Base-by-base conservation (phyloP, 2,797 vertebrate species). In the Clamator glandarius region DNA sequence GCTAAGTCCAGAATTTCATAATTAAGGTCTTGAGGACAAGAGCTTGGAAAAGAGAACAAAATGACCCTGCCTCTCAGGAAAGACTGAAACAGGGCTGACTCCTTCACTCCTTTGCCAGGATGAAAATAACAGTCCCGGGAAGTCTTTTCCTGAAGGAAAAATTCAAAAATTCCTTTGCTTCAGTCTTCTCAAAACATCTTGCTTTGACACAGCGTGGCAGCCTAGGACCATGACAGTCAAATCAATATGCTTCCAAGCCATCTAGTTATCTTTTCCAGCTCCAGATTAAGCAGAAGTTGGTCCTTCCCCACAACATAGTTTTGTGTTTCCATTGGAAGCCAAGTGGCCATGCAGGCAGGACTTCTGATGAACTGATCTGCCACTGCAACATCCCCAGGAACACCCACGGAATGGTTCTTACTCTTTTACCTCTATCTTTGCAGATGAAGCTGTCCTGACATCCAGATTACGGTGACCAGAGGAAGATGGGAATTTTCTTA, bases 201-300 rank as follows among this genome's bases (percentile, higher is more conserved):
- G 59, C 70, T 92, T 87, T 92, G 95, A 94, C 94, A 61, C 0
- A 4, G 90, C 90, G 63, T 12, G 9, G 29, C 85, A 91, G 88
- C 91, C 94, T 66, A 26, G 74, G 91, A 93, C 73, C 80, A 63
- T 0, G 28, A 11, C 77, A 92, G 91, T 92, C 94, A 93, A 16
- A 93, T 95, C 94, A 95, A 95, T 94, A 64, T 93, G 54, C 89
- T 93, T 83, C 91, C 82, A 51, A 72, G 61, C 50, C 82, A 42
- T 92, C 82, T 74, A 18, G 90, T 84, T 80, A 87, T 90, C 95
- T 91, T 91, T 87, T 58, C 88, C 83, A 87, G 91, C 61, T 79
- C 67, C 74, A 82, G 66, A 87, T 79, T 55, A 69, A 76, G 55
- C 48, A 79, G 55, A 63, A 55, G 8, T 82, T 36, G 48, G 62